Conservation (phyloP, 2,888 invertebrate species). For the Bugulina stolonifera region DNA sequence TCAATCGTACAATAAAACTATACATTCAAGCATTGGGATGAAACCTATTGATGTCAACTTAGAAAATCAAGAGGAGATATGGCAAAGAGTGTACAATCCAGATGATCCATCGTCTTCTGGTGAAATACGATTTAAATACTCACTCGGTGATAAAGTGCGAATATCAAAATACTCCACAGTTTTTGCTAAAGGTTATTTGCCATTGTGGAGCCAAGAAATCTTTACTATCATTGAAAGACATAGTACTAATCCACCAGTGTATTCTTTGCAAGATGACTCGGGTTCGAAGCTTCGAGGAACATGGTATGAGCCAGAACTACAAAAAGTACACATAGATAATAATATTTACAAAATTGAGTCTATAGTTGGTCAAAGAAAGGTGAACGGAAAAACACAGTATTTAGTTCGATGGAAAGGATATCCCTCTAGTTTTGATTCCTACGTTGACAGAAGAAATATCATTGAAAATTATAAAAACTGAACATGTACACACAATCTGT, state of each 20-base stretch:
- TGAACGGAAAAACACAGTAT: conserved; percentile 14
- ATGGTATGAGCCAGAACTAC: conserved; percentile 26
- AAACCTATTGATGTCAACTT: not conserved
- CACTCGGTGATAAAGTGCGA: not conserved
- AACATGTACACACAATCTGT: not conserved
- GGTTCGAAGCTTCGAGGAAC: not conserved
- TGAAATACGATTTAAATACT: not conserved
- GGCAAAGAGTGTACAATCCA: conserved; percentile 14
- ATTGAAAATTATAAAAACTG: conserved; percentile 15
- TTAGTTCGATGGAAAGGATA: conserved; percentile 4
- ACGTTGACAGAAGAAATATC: not conserved
- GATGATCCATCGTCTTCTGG: not conserved
- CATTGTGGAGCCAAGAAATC: not conserved
- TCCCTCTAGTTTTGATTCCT: conserved; percentile 13
- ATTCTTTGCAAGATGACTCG: conserved; percentile 1
- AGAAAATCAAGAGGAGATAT: conserved; percentile 4
- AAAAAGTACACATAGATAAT: conserved; percentile 2
- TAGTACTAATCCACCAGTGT: conserved; percentile 21
- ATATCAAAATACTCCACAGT: not conserved
- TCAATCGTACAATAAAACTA: conserved; percentile 5
- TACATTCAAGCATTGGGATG: not conserved
- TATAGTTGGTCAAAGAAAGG: not conserved
- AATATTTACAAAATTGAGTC: conserved; percentile 9
- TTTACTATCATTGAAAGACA: not conserved
- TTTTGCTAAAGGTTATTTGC: conserved; percentile 16